phyloP scores from a whole-genome alignment of 2,888 invertebrate genomes.

The Allacma fusca region DNA sequence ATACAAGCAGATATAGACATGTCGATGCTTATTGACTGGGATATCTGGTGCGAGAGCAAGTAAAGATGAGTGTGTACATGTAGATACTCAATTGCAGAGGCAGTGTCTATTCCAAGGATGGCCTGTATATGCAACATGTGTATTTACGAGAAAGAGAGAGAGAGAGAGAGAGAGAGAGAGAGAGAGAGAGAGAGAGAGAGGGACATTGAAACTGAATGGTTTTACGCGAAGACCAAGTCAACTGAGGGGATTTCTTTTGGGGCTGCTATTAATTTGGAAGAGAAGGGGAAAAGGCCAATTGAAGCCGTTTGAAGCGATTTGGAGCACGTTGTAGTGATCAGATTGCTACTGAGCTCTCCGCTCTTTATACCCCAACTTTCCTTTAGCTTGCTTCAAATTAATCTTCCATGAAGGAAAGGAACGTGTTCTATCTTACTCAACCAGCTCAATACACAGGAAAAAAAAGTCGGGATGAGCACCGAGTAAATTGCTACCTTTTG shows the following conservation, averaged over 20 bases:
- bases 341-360: conserved; percentile 30
- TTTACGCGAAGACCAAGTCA: conserved; percentile 31
- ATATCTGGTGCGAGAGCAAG: no score
- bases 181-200: background rate
- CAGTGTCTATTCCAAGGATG: no score
- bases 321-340: conserved; percentile 46
- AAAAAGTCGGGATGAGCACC: conserved; percentile 47
- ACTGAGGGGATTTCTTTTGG: conserved; percentile 39
- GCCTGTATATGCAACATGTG: conserved; percentile 1
- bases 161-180: background rate
- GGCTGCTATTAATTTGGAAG: conserved; percentile 42
- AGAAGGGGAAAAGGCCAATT: conserved; percentile 45
- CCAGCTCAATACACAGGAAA: conserved; percentile 33
- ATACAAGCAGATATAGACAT: no score
- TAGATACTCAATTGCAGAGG: no score
- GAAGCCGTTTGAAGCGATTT: conserved; percentile 52
- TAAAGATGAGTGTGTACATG: no score
- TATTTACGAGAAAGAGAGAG: background rate
- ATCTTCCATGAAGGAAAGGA: conserved; percentile 52
- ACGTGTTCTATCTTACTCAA: conserved; percentile 56
- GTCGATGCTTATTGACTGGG: no score
- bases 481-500: conserved; percentile 54
- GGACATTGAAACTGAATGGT: conserved; percentile 23
- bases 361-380: conserved; percentile 21
- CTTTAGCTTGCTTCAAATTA: conserved; percentile 51